These are phyloP conservation scores for Exocentrus adspersus DNA, from an alignment of 2,888 invertebrate genomes.

Conservation along the genomic window DNA sequence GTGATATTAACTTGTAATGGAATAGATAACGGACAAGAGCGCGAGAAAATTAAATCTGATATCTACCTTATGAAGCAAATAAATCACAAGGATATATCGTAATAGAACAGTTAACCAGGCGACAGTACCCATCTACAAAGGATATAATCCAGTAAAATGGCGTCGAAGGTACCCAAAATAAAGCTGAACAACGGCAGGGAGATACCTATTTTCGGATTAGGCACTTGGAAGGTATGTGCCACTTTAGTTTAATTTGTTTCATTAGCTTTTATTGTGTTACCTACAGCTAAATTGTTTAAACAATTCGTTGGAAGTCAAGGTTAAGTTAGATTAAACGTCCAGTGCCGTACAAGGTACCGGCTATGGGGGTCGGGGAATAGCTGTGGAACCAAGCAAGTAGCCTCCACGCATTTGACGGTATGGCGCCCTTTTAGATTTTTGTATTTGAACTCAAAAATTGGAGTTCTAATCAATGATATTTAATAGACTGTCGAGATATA, in stretches of 20 bases:
- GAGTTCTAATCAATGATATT: too few species aligned
- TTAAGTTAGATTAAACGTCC: background rate
- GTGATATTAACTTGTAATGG: constrained; percentile 8
- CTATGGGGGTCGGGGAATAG: too few species aligned
- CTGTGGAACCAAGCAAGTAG: too few species aligned
- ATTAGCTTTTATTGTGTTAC: background rate
- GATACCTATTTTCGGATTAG: constrained; percentile 71
- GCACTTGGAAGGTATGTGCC: constrained; percentile 71
- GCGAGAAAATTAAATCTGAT: constrained; percentile 14
- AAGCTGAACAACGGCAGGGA: constrained; percentile 68
- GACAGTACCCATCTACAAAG: constrained; percentile 2
- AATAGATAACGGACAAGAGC: constrained; percentile 11
- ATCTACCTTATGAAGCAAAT: too few species aligned
- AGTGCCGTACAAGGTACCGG: too few species aligned
- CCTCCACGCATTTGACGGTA: too few species aligned
- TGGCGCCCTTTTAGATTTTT: too few species aligned
- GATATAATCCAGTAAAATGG: constrained; percentile 29
- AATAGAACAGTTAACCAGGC: constrained; percentile 11
- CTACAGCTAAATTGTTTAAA: background rate
- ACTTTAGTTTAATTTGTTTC: too few species aligned
- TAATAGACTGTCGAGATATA: too few species aligned
- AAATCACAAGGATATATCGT: constrained; percentile 6
- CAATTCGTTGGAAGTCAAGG: background rate
- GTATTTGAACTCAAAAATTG: too few species aligned
- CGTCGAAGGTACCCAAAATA: constrained; percentile 48